Conservation (phyloP, 2,113 vertebrate species). For the Steatornis caripensis region DNA sequence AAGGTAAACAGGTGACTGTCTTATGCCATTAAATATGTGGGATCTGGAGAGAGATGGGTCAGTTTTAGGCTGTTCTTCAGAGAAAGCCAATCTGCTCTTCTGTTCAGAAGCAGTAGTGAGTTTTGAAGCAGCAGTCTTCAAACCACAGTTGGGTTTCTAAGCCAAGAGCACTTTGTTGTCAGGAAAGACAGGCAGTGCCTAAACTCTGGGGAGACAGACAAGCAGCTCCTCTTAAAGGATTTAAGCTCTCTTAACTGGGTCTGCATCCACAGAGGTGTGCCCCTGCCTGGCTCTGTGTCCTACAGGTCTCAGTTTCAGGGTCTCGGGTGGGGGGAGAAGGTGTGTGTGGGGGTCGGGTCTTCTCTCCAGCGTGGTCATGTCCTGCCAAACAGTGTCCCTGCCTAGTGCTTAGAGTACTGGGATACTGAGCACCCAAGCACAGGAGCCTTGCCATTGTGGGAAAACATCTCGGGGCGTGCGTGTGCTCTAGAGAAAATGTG, state of each 20-base stretch:
- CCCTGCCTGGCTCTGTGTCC: not conserved
- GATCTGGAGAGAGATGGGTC: not conserved
- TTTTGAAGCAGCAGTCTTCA: not conserved
- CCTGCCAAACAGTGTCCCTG: not conserved
- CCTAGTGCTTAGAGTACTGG: not conserved
- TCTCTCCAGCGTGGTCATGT: not conserved
- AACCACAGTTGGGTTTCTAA: not conserved
- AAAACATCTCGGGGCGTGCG: not conserved
- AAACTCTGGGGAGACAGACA: not conserved
- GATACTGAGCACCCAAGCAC: not conserved
- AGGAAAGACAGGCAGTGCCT: not conserved
- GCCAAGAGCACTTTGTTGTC: not conserved
- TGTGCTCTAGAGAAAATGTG: not conserved
- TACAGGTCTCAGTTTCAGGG: not conserved
- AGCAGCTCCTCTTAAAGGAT: not conserved
- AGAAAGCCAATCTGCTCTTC: not conserved
- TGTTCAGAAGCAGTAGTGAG: not conserved
- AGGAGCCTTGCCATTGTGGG: not conserved
- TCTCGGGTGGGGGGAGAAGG: no score
- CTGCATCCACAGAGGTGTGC: not conserved
- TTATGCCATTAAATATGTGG: not conserved
- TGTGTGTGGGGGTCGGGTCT: not conserved
- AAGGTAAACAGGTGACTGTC: constrained; percentile 29
- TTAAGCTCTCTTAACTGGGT: not conserved
- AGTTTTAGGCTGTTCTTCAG: not conserved